Conservation (phyloP, 2,797 vertebrate genomes). For the Austrolebias charrua region DNA sequence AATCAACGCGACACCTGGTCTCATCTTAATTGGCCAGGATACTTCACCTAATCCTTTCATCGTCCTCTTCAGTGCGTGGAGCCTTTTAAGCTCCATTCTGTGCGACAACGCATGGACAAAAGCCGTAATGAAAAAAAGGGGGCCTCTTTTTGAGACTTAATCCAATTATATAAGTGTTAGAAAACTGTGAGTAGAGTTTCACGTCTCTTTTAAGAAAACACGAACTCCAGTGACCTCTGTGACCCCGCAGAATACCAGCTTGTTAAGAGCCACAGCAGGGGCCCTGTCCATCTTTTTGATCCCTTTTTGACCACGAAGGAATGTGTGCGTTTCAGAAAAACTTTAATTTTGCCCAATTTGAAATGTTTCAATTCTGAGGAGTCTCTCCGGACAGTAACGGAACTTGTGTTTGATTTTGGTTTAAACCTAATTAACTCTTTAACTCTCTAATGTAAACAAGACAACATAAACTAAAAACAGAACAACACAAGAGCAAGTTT, state of each 20-base stretch:
- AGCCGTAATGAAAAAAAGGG: conserved; percentile 59
- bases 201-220: conserved; percentile 65
- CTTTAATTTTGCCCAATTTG: conserved; percentile 24
- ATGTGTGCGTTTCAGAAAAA: conserved; percentile 13
- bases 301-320: conserved; percentile 42
- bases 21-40: conserved; percentile 77
- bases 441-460: conserved; percentile 70
- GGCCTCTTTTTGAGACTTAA: conserved; percentile 73
- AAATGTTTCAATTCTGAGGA: conserved; percentile 40
- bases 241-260: conserved; percentile 65
- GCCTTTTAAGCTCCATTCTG: conserved; percentile 60
- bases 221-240: conserved; percentile 59
- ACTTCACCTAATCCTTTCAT: conserved; percentile 70
- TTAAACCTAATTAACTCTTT: conserved; percentile 74
- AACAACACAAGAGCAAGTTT: conserved; percentile 47
- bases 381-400: conserved; percentile 55
- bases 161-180: conserved; percentile 79
- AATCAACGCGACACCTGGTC: conserved; percentile 79
- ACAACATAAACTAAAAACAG: conserved; percentile 55
- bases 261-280: conserved; percentile 61
- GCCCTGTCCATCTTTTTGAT: conserved; percentile 42
- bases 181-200: conserved; percentile 69
- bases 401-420: conserved; percentile 64
- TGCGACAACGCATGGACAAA: conserved; percentile 64
- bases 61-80: conserved; percentile 55